phyloP scores from a whole-genome alignment of 2,797 vertebrate genomes.

The Champsocephalus esox region DNA sequence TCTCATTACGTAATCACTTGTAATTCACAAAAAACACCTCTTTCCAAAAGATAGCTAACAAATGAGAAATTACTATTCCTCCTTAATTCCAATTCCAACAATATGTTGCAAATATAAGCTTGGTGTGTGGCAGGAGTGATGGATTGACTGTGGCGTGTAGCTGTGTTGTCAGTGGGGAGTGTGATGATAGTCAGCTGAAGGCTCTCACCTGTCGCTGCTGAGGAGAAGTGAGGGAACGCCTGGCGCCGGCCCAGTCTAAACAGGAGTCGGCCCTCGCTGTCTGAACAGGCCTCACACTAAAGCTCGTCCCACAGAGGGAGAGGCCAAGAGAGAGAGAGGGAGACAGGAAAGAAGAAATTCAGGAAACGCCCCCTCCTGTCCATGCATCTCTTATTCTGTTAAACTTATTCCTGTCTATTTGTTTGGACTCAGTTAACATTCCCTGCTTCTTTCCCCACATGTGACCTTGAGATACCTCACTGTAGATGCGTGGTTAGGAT shows the following conservation, averaged over 20 bases:
- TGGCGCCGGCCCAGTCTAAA: constrained; percentile 85
- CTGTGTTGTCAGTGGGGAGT: constrained; percentile 66
- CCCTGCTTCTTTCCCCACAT: constrained; percentile 1
- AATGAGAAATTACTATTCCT: neutral
- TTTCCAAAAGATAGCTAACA: neutral
- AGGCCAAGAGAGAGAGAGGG: constrained; percentile 14
- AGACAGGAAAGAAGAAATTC: constrained; percentile 40
- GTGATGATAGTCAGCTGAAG: constrained; percentile 79
- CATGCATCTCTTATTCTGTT: constrained; percentile 3
- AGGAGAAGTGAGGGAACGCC: constrained; percentile 66
- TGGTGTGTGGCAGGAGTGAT: constrained; percentile 64
- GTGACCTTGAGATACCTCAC: neutral
- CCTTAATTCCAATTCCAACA: constrained; percentile 32
- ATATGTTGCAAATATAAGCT: constrained; percentile 19
- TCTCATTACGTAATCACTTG: neutral
- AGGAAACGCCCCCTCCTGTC: constrained; percentile 16
- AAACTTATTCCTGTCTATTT: neutral
- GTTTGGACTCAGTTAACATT: constrained; percentile 5
- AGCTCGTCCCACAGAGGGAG: constrained; percentile 33
- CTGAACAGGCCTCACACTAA: constrained; percentile 75
- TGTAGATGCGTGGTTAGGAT: neutral
- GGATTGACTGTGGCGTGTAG: constrained; percentile 68
- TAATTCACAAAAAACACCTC: constrained; percentile 2
- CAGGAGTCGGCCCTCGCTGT: constrained; percentile 74
- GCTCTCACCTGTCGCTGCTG: constrained; percentile 80